A percentile compares a stretch with the other conserved stretches of the same genome.
These are phyloP conservation scores for Phortica magna DNA, from an alignment of 2,888 invertebrate species.

Conservation along the genomic window DNA sequence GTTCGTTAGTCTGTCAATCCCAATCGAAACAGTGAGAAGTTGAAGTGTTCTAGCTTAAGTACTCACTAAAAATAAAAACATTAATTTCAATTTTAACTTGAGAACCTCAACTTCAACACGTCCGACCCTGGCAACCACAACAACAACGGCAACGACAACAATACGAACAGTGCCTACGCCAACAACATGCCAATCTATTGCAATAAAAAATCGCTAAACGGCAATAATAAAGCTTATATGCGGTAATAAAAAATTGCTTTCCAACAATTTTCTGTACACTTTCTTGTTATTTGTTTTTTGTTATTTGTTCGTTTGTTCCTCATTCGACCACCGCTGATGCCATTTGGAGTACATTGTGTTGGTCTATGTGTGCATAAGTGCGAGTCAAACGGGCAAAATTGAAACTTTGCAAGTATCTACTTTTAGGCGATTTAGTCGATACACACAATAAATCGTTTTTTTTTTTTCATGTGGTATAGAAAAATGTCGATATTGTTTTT, in stretches of 20 bases:
- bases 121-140: neutral
- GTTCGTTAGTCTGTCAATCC: no score
- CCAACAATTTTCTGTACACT: slow-evolving; percentile 47
- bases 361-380: neutral
- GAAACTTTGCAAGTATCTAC: slow-evolving; percentile 30
- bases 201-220: slow-evolving; percentile 69
- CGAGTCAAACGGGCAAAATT: slow-evolving; percentile 17
- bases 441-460: slow-evolving; percentile 3
- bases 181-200: slow-evolving; percentile 17
- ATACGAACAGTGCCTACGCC: neutral
- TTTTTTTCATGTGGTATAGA: neutral
- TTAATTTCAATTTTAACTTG: no score
- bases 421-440: slow-evolving; percentile 24
- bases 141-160: slow-evolving; percentile 15
- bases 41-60: no score
- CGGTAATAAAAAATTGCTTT: slow-evolving; percentile 55
- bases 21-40: no score
- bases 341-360: neutral
- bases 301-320: no score
- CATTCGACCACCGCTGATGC: neutral
- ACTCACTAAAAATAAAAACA: no score
- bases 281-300: neutral
- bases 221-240: slow-evolving; percentile 66
- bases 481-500: neutral
- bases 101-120: neutral